Conservation (phyloP, 2,113 vertebrate species). For the Chauna torquata region DNA sequence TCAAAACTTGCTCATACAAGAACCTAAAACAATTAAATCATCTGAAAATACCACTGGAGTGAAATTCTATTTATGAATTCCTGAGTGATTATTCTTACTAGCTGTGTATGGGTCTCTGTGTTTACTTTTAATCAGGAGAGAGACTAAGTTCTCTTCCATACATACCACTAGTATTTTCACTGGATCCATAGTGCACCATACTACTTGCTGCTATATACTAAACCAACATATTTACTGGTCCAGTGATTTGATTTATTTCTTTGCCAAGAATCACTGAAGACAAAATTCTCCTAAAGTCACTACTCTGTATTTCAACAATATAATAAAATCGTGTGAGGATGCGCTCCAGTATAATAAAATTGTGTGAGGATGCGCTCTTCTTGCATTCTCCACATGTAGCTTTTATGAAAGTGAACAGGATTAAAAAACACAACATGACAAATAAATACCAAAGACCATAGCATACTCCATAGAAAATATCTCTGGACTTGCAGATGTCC, state of each 20-base stretch:
- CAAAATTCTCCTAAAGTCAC: constrained; percentile 1
- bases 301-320: not conserved
- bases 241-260: constrained; percentile 28
- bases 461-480: not conserved
- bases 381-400: not conserved
- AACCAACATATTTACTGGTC: not conserved
- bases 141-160: not conserved
- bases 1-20: not conserved
- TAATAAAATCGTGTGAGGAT: not conserved
- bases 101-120: not conserved
- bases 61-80: not conserved
- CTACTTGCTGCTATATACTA: not conserved
- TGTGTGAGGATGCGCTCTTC: not conserved
- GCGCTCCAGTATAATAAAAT: not conserved
- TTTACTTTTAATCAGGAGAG: not conserved
- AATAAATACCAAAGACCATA: not conserved
- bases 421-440: not conserved
- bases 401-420: not conserved
- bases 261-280: constrained; percentile 20
- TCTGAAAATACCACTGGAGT: not conserved
- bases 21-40: not conserved
- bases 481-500: not conserved
- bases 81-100: not conserved
- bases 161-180: not conserved
- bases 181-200: not conserved